Percentiles rank a stretch among this genome's conserved stretches.
phyloP scores from a whole-genome alignment of 2,113 vertebrate genomes.

The Xiphophorus hellerii region DNA sequence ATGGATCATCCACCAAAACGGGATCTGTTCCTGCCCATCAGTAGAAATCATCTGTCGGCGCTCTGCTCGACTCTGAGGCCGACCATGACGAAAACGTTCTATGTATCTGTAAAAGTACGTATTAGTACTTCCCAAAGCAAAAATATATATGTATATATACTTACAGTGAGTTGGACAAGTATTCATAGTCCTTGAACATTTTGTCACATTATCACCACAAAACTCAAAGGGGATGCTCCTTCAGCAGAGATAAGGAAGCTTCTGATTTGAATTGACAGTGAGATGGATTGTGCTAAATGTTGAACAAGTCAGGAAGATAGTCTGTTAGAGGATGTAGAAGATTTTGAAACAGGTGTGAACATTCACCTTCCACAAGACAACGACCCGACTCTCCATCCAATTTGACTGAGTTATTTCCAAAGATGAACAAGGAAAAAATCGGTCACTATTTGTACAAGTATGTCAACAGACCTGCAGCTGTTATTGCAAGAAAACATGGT shows the following conservation, averaged over 20 bases:
- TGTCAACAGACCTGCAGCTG: neutral
- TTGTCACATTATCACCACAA: neutral
- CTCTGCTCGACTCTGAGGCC: slow-evolving; percentile 83
- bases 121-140: neutral
- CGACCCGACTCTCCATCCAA: neutral
- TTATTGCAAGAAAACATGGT: neutral
- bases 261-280: neutral
- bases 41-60: slow-evolving; percentile 60
- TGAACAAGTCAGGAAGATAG: neutral
- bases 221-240: neutral
- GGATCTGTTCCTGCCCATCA: slow-evolving; percentile 40
- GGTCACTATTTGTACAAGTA: neutral
- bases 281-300: neutral
- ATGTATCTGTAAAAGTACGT: slow-evolving; percentile 79
- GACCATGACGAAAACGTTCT: slow-evolving; percentile 86
- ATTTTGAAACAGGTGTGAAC: neutral
- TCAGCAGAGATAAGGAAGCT: neutral
- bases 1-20: slow-evolving; percentile 85
- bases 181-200: neutral
- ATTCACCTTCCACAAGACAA: neutral
- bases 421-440: neutral
- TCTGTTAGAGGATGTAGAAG: neutral
- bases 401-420: neutral
- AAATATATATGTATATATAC: neutral
- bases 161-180: neutral